phyloP scores from a whole-genome alignment of 2,113 vertebrate genomes.

The Syrmaticus mikado region DNA sequence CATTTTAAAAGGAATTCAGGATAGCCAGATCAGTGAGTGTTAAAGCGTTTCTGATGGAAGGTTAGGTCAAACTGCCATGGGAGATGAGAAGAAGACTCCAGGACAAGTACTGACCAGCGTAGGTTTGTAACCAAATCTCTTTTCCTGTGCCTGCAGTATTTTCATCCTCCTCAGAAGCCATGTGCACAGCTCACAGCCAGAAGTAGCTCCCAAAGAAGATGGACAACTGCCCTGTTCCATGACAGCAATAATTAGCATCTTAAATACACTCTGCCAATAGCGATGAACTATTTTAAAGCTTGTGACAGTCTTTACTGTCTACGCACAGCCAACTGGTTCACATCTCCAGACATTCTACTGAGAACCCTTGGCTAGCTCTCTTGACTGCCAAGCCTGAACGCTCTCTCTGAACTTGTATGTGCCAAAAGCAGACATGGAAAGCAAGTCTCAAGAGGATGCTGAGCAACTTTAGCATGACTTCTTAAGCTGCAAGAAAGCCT shows the following conservation, averaged over 20 bases:
- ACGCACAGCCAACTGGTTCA: background rate
- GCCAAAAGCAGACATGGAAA: rapidly evolving
- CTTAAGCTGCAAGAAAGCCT: background rate
- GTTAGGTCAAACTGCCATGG: background rate
- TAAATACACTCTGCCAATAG: background rate
- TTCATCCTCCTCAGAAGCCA: background rate
- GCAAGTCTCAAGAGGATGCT: background rate
- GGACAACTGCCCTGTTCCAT: rapidly evolving
- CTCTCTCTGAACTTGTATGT: rapidly evolving
- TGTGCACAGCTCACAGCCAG: background rate
- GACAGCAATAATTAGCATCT: background rate
- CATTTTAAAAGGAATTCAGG: background rate
- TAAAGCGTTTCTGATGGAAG: background rate
- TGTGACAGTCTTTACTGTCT: background rate
- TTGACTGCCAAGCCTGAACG: background rate
- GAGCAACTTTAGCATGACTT: background rate
- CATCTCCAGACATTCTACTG: background rate
- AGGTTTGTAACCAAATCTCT: background rate
- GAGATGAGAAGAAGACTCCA: background rate
- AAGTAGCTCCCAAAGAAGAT: background rate
- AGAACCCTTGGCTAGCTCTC: background rate
- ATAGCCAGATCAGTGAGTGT: background rate
- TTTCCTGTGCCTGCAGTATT: background rate
- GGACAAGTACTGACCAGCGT: background rate
- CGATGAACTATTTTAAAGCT: background rate